Evolutionary conservation across 2,797 vertebrate genomes (phyloP), one percentile per base, ranked within the genome.

Genomic region (Propithecus perrieri): DNA sequence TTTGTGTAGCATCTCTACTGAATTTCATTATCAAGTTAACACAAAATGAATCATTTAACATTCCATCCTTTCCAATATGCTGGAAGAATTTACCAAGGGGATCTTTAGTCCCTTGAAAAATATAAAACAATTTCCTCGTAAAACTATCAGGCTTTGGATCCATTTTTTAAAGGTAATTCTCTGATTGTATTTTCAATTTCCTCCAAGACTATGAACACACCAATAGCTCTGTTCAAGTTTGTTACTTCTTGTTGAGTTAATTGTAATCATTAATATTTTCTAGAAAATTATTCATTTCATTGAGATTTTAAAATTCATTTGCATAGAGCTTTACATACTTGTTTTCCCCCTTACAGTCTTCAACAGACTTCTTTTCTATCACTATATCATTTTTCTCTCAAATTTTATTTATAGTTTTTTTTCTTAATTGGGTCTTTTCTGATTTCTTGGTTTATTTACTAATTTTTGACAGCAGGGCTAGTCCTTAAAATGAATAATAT

Each of bases 291-390:
- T 50, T 38, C 41, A 71, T 69, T 86, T 80, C 4, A 43, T 2
- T 89, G 50, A 93, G 11, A 74, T 76, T 76, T 87, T 87, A 67
- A 71, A 89, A 46, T 46, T 57, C 20, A 43, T 76, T 95, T 93
- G 8, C 46, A 30, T 43, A 85, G 38, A 86, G 38, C 15, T 88
- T 88, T 90, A 89, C 46, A 72, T 28, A 48, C 6, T 46, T 86
- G 22, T 91, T 80, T n/a, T n/a, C 22, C 59, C n/a, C 8, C 13
- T 84, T 85, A 46, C 0, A 46, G 4, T 33, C 53, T 59, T 67
- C 84, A 85, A 88, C 48, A 61, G 5, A 63, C 9, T 85, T 80
- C 7, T 61, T 85, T 69, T 53, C 61, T 83, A 17, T 80, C 48
- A 15, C 15, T 50, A 24, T 48, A n/a, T 35, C 22, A 71, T 50